Evolutionary conservation across 2,888 invertebrate genomes (phyloP).

Genomic region (Hemicrepidius hirtus): DNA sequence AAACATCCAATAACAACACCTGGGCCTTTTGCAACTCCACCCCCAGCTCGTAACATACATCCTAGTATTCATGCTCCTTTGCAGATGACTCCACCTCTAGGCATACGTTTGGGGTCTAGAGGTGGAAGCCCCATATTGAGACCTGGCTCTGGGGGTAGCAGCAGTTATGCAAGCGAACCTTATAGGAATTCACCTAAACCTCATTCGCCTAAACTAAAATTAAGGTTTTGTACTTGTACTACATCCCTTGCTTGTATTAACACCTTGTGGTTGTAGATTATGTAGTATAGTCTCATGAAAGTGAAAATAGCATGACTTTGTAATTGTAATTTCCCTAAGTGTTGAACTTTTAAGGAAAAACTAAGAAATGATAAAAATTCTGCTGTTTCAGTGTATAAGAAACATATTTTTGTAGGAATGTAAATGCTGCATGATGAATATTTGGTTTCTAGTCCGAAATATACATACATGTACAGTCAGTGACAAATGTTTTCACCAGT

Average conservation of each 20-base stretch:
- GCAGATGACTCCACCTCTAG: slow-evolving; percentile 82
- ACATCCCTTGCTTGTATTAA: not conserved
- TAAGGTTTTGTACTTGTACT: slow-evolving; percentile 79
- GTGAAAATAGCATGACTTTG: no score
- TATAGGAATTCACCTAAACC: slow-evolving; percentile 77
- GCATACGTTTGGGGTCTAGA: slow-evolving; percentile 67
- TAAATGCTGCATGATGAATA: no score
- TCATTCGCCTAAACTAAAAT: slow-evolving; percentile 94
- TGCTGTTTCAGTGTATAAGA: no score
- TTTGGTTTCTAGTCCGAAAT: no score
- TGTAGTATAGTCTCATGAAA: not conserved
- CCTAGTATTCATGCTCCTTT: slow-evolving; percentile 70
- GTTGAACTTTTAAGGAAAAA: no score
- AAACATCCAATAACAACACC: slow-evolving; percentile 92
- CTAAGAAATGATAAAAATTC: no score
- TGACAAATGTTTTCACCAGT: no score
- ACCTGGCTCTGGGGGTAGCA: slow-evolving; percentile 78
- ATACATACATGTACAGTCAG: no score
- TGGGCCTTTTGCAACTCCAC: slow-evolving; percentile 86
- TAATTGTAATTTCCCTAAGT: no score
- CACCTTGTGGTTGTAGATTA: not conserved
- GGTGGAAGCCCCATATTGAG: slow-evolving; percentile 76
- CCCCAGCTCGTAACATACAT: slow-evolving; percentile 75
- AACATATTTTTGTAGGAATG: no score
- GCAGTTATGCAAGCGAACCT: slow-evolving; percentile 74